Evolutionary conservation across 2,113 vertebrate genomes (phyloP).

Genomic region (Jaculus jaculus): DNA sequence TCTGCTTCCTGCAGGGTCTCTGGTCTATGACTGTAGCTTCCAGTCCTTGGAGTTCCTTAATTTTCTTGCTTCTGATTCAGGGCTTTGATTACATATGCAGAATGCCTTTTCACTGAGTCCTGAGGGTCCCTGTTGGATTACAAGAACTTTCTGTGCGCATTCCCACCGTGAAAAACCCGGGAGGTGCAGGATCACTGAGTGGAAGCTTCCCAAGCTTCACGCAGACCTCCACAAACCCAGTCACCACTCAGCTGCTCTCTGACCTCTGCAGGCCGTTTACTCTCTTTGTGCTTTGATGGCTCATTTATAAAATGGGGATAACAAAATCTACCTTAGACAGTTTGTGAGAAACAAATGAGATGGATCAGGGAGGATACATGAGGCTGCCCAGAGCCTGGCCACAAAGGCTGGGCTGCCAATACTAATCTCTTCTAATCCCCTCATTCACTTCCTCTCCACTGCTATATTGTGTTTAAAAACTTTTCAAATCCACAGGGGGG

Average conservation of each 20-base stretch:
- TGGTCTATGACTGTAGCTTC: neutral
- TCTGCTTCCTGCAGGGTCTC: conserved; percentile 45
- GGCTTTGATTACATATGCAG: neutral
- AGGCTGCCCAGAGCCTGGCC: neutral
- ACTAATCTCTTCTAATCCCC: neutral
- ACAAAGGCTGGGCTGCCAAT: neutral
- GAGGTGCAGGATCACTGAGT: neutral
- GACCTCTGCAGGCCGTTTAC: neutral
- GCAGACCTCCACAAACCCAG: neutral
- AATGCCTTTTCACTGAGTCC: neutral
- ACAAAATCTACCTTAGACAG: neutral
- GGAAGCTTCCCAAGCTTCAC: neutral
- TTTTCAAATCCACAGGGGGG: neutral
- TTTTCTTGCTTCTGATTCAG: conserved; percentile 30
- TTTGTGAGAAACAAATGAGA: neutral
- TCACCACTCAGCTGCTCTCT: neutral
- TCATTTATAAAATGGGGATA: neutral
- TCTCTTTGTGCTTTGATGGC: conserved; percentile 13
- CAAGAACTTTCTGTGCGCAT: neutral
- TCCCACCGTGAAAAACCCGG: neutral
- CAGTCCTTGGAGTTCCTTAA: neutral
- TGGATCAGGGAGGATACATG: neutral
- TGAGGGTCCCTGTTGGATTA: neutral
- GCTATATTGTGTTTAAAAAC: neutral
- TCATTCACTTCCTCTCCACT: neutral